These are phyloP conservation scores for Stictocephala bisonia DNA, from an alignment of 2,888 invertebrate species.

Conservation along the genomic window DNA sequence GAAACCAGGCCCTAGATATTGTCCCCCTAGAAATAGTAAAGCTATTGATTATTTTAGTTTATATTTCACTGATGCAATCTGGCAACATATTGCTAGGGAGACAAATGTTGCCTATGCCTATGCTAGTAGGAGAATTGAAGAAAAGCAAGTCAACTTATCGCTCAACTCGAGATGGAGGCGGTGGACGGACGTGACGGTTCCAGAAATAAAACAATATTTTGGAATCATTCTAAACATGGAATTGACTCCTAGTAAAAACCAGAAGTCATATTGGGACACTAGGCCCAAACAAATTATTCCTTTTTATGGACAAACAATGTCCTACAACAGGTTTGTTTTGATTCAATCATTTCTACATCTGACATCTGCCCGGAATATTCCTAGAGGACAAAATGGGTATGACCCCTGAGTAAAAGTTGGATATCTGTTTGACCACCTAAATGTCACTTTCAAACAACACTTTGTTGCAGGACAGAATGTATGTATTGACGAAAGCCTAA, in stretches of 20 bases:
- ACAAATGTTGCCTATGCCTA: no score
- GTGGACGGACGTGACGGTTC: slow-evolving; percentile 12
- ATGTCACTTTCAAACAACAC: not conserved
- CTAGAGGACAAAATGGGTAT: not conserved
- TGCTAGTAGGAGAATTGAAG: no score
- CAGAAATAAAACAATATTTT: slow-evolving; percentile 8
- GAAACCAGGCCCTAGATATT: no score
- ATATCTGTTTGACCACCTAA: not conserved
- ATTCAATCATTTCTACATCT: not conserved
- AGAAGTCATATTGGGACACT: not conserved
- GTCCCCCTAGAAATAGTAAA: no score
- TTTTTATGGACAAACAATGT: not conserved
- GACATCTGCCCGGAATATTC: not conserved
- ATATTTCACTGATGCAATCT: no score
- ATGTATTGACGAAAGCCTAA: slow-evolving; percentile 16
- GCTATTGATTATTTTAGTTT: no score
- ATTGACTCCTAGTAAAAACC: not conserved
- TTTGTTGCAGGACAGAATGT: not conserved
- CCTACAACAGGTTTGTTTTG: not conserved
- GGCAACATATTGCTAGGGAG: no score
- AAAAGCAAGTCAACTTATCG: no score
- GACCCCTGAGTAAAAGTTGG: slow-evolving; percentile 23
- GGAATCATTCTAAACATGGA: slow-evolving; percentile 7
- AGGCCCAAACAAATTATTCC: not conserved
- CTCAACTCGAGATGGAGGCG: no score